phyloP scores from a whole-genome alignment of 2,888 invertebrate species.

The Spatulosminthurus flaviceps region DNA sequence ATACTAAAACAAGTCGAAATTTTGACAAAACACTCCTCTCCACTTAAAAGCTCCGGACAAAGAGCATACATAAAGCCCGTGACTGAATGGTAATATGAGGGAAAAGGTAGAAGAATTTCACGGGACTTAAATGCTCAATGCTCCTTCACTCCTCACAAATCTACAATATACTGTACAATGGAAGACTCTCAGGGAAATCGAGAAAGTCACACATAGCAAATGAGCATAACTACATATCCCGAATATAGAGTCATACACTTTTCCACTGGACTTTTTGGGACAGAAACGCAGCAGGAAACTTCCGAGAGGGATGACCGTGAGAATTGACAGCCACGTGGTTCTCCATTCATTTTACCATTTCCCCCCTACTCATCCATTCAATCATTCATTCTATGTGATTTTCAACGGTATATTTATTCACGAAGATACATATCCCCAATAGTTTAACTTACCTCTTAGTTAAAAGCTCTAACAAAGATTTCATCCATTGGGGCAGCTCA shows the following conservation, averaged over 20 bases:
- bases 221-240: neutral
- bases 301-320: conserved; percentile 62
- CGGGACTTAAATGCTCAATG: conserved; percentile 6
- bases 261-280: conserved; percentile 29
- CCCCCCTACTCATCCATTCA: conserved; percentile 52
- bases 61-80: neutral
- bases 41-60: conserved; percentile 1
- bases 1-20: conserved; percentile 6
- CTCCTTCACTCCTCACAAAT: neutral
- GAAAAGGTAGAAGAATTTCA: conserved; percentile 38
- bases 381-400: conserved; percentile 40
- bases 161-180: neutral
- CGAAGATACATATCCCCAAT: neutral
- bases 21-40: neutral
- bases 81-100: neutral
- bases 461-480: neutral
- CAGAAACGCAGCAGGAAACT: conserved; percentile 58
- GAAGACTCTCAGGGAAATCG: neutral
- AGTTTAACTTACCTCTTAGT: neutral
- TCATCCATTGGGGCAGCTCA: too few relatives aligned
- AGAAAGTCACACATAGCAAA: neutral
- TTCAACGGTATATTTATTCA: neutral
- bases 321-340: conserved; percentile 63
- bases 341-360: conserved; percentile 34
- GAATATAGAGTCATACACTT: conserved; percentile 34